phyloP scores from a whole-genome alignment of 1,140 invertebrate genomes.

The Pinna nobilis region DNA sequence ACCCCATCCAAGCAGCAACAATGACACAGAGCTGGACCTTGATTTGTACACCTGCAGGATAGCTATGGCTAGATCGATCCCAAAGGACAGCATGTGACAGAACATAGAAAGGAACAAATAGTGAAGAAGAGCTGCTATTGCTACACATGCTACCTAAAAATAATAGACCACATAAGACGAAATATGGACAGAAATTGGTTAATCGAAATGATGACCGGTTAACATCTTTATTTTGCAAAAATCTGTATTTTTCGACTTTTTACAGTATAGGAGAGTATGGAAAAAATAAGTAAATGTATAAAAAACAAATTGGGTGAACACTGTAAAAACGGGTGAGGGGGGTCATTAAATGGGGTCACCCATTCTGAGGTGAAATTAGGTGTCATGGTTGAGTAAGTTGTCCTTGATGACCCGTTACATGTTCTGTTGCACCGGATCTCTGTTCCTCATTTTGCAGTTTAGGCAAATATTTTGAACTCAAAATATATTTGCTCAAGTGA shows the following conservation, averaged over 20 bases:
- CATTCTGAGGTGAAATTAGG: not conserved
- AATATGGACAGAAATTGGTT: not conserved
- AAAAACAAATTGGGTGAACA: too few relatives aligned
- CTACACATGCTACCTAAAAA: constrained; percentile 7
- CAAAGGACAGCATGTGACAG: constrained; percentile 23
- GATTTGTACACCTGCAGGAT: constrained; percentile 13
- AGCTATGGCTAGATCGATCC: constrained; percentile 12
- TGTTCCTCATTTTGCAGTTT: not conserved
- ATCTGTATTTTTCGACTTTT: too few relatives aligned
- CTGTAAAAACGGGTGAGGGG: too few relatives aligned
- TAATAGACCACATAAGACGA: not conserved
- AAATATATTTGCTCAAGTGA: not conserved
- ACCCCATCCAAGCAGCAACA: constrained; percentile 22
- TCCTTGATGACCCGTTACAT: not conserved
- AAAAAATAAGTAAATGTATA: too few relatives aligned
- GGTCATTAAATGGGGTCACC: too few relatives aligned
- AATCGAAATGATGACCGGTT: too few relatives aligned
- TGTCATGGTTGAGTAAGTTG: not conserved
- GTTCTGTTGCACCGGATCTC: not conserved
- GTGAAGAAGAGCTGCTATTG: constrained; percentile 22
- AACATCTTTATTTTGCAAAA: too few relatives aligned
- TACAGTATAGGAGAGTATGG: too few relatives aligned
- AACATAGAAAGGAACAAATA: constrained; percentile 31
- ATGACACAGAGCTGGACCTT: constrained; percentile 13
- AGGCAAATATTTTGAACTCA: too few relatives aligned